These are phyloP conservation scores for Gibbula magus DNA, from an alignment of 2,888 invertebrate genomes.

Conservation along the genomic window DNA sequence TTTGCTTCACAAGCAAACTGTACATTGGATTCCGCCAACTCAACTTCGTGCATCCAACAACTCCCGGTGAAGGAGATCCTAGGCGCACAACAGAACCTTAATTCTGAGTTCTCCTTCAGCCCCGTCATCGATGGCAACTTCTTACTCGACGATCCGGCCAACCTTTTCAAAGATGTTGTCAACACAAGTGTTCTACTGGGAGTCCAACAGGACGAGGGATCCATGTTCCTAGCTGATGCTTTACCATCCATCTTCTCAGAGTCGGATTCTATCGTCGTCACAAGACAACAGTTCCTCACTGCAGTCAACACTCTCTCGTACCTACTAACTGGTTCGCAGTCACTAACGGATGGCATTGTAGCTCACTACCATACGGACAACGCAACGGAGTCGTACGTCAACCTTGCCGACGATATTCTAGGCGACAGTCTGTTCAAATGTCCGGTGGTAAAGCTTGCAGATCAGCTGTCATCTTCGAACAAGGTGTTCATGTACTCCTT, in stretches of 20 bases:
- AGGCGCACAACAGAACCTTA: slow-evolving; percentile 19
- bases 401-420: too few relatives aligned
- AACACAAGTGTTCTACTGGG: slow-evolving; percentile 90
- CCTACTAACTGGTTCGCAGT: too few relatives aligned
- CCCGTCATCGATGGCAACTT: slow-evolving; percentile 93
- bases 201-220: slow-evolving; percentile 95
- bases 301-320: neutral
- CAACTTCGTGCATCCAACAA: slow-evolving; percentile 38
- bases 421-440: too few relatives aligned
- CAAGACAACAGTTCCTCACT: neutral
- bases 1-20: slow-evolving; percentile 73
- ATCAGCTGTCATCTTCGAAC: too few relatives aligned
- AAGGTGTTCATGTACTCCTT: too few relatives aligned
- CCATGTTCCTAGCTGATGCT: slow-evolving; percentile 65
- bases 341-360: too few relatives aligned
- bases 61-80: slow-evolving; percentile 30
- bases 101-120: slow-evolving; percentile 78
- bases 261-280: neutral
- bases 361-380: too few relatives aligned
- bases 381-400: too few relatives aligned
- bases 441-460: too few relatives aligned
- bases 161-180: slow-evolving; percentile 87
- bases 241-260: neutral
- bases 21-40: slow-evolving; percentile 13
- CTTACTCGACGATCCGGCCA: slow-evolving; percentile 89